Percentiles rank a stretch among this genome's conserved stretches.
phyloP scores from a whole-genome alignment of 2,113 vertebrate species.

The Silurus asotus region DNA sequence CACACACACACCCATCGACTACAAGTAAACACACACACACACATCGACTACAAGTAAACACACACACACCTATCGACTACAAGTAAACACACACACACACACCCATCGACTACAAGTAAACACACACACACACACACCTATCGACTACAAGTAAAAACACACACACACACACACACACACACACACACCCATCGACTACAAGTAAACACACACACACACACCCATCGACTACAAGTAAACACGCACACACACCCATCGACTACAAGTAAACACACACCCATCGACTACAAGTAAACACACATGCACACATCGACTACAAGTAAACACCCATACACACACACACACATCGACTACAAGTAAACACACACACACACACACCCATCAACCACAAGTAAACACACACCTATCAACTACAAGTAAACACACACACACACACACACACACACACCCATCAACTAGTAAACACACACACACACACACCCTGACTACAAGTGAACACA shows the following conservation, averaged over 20 bases:
- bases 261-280: neutral
- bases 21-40: neutral
- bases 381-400: neutral
- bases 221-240: conserved; percentile 94
- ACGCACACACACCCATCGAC: neutral
- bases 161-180: conserved; percentile 64
- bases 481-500: neutral
- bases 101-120: neutral
- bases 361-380: neutral
- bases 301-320: neutral
- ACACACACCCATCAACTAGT: neutral
- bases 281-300: conserved; percentile 39
- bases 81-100: neutral
- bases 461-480: neutral
- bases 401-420: neutral
- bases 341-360: neutral
- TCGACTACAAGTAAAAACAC: too few relatives aligned
- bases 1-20: neutral
- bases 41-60: neutral
- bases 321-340: neutral
- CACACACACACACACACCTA: neutral
- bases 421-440: neutral
- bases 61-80: neutral
- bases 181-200: neutral
- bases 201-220: conserved; percentile 67